These are phyloP conservation scores for Bombus confusus DNA, from an alignment of 1,140 invertebrate genomes.

Conservation along the genomic window DNA sequence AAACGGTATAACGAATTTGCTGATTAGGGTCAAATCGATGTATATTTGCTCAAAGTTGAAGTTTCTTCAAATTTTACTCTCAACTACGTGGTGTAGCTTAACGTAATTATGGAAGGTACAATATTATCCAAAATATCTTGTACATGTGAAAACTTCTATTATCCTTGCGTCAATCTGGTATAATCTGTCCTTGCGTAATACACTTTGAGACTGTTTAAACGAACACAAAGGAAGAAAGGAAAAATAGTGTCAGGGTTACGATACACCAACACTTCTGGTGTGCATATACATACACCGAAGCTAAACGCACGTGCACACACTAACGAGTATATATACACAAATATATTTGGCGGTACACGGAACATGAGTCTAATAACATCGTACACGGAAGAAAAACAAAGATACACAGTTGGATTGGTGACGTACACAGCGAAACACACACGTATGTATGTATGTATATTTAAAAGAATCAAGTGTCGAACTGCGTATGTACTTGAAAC, in stretches of 20 bases:
- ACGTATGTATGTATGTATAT: conserved; percentile 79
- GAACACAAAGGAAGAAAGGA: background rate
- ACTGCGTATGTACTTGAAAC: conserved; percentile 78
- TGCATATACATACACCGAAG: conserved; percentile 21
- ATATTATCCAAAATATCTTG: background rate
- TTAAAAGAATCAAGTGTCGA: conserved; percentile 76
- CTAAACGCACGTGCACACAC: conserved; percentile 17
- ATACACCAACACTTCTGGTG: conserved; percentile 47
- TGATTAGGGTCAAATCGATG: background rate
- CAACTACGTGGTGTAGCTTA: background rate
- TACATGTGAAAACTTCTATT: conserved; percentile 11
- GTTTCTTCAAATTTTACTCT: background rate
- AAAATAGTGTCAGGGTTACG: conserved; percentile 33
- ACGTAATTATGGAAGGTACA: background rate
- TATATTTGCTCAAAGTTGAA: conserved; percentile 15
- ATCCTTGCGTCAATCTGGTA: conserved; percentile 21
- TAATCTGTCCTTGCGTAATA: conserved; percentile 27
- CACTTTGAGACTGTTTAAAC: conserved; percentile 39
- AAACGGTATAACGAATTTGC: background rate
- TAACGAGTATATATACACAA: conserved; percentile 38
- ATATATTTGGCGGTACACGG: conserved; percentile 49
- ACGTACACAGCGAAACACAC: conserved; percentile 61
- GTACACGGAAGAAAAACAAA: conserved; percentile 5
- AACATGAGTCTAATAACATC: conserved; percentile 44
- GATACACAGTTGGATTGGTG: conserved; percentile 29